These are phyloP conservation scores for Zosterops borbonicus DNA, from an alignment of 2,113 vertebrate genomes.

Conservation along the genomic window DNA sequence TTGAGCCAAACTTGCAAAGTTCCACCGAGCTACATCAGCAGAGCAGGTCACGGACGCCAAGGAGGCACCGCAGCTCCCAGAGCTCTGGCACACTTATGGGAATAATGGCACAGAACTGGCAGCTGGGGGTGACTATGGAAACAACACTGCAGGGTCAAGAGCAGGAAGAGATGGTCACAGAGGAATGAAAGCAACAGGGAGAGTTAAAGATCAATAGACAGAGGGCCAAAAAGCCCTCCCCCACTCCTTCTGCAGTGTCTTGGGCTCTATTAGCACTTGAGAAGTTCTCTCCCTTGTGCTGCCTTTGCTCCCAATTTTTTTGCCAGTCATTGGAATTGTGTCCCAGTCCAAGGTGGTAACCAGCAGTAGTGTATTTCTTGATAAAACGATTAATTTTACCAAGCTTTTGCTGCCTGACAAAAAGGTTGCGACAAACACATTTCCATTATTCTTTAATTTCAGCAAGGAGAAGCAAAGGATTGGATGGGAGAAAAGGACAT, in stretches of 20 bases:
- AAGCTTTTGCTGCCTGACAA: neutral
- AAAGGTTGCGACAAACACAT: neutral
- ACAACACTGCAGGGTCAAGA: neutral
- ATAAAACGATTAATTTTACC: neutral
- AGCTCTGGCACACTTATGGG: neutral
- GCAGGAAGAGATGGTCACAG: neutral
- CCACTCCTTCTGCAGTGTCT: neutral
- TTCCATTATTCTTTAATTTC: neutral
- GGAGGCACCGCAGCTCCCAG: neutral
- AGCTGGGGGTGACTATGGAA: neutral
- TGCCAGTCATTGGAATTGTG: neutral
- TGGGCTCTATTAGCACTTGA: neutral
- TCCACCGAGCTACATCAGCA: neutral
- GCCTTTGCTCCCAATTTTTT: neutral
- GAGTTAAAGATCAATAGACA: neutral
- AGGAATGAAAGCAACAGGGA: neutral
- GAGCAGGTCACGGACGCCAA: rapidly evolving
- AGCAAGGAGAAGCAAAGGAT: neutral
- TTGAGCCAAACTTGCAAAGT: neutral
- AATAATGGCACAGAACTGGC: neutral
- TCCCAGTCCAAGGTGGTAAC: neutral
- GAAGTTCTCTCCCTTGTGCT: neutral
- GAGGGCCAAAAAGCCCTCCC: neutral
- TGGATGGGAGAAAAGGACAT: neutral
- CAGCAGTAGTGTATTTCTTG: neutral